phyloP scores from a whole-genome alignment of 2,113 vertebrate genomes.

The Lasiurus cinereus region DNA sequence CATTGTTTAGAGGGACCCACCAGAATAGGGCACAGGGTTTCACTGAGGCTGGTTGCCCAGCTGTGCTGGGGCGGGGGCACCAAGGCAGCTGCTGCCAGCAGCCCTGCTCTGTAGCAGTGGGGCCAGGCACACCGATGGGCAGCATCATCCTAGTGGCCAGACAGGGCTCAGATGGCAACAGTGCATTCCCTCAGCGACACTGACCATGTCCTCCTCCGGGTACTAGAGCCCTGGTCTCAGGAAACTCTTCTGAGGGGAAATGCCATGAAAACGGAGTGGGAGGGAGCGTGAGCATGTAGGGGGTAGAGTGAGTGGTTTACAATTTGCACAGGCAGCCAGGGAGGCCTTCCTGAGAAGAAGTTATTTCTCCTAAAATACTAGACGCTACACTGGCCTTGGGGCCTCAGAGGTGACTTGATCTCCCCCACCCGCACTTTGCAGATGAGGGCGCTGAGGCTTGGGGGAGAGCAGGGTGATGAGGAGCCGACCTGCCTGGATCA shows the following conservation, averaged over 20 bases:
- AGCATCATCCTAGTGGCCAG: neutral
- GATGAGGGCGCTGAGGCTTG: neutral
- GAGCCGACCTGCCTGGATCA: neutral
- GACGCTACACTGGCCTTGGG: neutral
- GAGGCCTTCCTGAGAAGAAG: neutral
- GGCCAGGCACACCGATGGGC: neutral
- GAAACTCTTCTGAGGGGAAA: neutral
- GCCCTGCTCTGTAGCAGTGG: neutral
- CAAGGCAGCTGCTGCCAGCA: neutral
- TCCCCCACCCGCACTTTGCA: neutral
- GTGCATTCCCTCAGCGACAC: neutral
- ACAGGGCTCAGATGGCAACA: neutral
- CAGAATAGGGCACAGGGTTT: neutral
- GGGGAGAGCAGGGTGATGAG: neutral
- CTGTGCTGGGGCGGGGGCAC: accelerated
- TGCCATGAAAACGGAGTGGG: neutral
- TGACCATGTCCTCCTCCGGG: neutral
- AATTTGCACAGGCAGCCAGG: neutral
- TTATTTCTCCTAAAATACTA: neutral
- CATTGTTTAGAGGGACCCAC: neutral
- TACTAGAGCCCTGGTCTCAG: neutral
- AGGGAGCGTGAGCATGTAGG: neutral
- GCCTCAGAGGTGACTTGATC: neutral
- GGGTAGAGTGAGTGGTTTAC: neutral
- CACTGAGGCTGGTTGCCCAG: neutral